Base-by-base conservation (phyloP, 2,888 invertebrate genomes). In the Netelia virgata region DNA sequence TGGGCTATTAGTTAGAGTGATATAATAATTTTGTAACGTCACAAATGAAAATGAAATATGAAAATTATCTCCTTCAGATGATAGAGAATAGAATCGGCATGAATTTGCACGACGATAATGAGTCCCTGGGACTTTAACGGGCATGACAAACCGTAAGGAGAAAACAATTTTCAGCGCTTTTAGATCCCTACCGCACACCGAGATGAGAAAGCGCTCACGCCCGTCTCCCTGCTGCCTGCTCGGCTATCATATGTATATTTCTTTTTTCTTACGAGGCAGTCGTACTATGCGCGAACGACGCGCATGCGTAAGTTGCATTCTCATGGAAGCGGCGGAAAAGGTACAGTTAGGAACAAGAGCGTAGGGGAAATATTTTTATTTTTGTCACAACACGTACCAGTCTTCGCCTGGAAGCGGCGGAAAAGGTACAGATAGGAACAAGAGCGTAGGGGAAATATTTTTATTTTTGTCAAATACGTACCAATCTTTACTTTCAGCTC, bases 161-260 rank as follows among this genome's bases (percentile, higher is more conserved):
- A 69, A 69, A 47, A 28, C 47, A 36, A 23, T 23, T 28, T 23
- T 55, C 47, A 16, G n/a, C 36, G 20, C 14, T 73, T 28, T 41
- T 36, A 36, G 36, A 11, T 14, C 11, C 18, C 8, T 16, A 18
- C 18, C 18, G 47, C 41, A 16, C 66, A 47, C 36, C 57, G 41
- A 57, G 70, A 78, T 64, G 79, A 36, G 36, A 64, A 76, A 76
- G 72, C 68, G 83, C 76, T 84, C 80, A 84, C 83, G 76, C 83
- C 83, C 83, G 83, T 84, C 74, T 74, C 55, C 66, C 55, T 41
- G 53, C 57, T 47, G 43, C 41, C 3, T 66, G 28, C 70, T 11
- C 72, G 36, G 36, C 36, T 64, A 57, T 76, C 55, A 43, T 76
- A 66, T 75, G 74, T 83, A 64, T 78, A 63, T 61, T 66, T 76